Conservation (phyloP, 2,113 vertebrate genomes). For the Ramphastos sulfuratus region DNA sequence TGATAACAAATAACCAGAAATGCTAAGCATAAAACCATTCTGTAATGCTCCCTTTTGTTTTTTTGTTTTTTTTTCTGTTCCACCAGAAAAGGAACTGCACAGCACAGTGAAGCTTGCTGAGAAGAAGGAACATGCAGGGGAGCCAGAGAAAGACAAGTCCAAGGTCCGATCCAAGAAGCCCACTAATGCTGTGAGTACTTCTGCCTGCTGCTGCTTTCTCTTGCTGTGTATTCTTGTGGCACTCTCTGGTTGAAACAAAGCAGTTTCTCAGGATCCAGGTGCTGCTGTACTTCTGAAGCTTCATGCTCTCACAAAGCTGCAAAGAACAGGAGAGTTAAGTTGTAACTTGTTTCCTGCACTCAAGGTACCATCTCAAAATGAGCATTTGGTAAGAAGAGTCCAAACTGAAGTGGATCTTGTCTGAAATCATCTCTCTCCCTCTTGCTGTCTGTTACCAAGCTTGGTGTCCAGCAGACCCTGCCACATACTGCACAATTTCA, state of each 20-base stretch:
- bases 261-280: background rate
- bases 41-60: background rate
- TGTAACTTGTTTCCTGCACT: background rate
- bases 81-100: slow-evolving; percentile 82
- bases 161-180: slow-evolving; percentile 87
- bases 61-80: background rate
- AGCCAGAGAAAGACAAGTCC: slow-evolving; percentile 86
- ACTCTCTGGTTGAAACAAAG: background rate
- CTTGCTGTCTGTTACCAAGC: background rate
- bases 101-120: slow-evolving; percentile 79
- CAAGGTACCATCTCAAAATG: background rate
- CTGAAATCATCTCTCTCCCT: background rate
- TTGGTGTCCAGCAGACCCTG: background rate
- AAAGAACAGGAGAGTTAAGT: background rate
- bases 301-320: background rate
- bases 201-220: background rate
- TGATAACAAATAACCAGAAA: background rate
- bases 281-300: background rate
- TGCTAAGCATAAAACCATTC: background rate
- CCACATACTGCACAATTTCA: background rate
- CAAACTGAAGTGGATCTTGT: background rate
- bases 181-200: slow-evolving; percentile 75
- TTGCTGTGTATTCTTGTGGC: background rate
- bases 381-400: background rate
- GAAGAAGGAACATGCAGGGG: slow-evolving; percentile 75